Evolutionary conservation across 2,113 vertebrate species (phyloP).

Genomic region (rabbit (Oryctolagus cuniculus)): mOryCun1.1 NC_091441.1:79017001-79017500

Average conservation of each 20-base stretch:
- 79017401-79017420: slow-evolving; percentile 90
- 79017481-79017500: slow-evolving; percentile 94
- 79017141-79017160: slow-evolving; percentile 83
- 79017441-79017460: slow-evolving; percentile 92
- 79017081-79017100: slow-evolving; percentile 91
- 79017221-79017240: slow-evolving; percentile 79
- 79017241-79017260: slow-evolving; percentile 84
- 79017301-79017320: slow-evolving; percentile 71
- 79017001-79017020: slow-evolving; percentile 92
- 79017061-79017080: slow-evolving; percentile 92
- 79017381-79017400: slow-evolving; percentile 85
- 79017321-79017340: slow-evolving; percentile 73
- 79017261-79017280: slow-evolving; percentile 80
- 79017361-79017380: slow-evolving; percentile 84
- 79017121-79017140: slow-evolving; percentile 85
- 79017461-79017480: slow-evolving; percentile 93
- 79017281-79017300: slow-evolving; percentile 81
- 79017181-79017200: slow-evolving; percentile 82
- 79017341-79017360: slow-evolving; percentile 72
- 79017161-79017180: slow-evolving; percentile 81
- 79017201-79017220: slow-evolving; percentile 86
- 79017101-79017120: slow-evolving; percentile 88
- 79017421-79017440: slow-evolving; percentile 89
- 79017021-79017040: slow-evolving; percentile 91
- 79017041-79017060: slow-evolving; percentile 93